phyloP scores from a whole-genome alignment of 1,140 invertebrate species.

The Brachionus koreanus region DNA sequence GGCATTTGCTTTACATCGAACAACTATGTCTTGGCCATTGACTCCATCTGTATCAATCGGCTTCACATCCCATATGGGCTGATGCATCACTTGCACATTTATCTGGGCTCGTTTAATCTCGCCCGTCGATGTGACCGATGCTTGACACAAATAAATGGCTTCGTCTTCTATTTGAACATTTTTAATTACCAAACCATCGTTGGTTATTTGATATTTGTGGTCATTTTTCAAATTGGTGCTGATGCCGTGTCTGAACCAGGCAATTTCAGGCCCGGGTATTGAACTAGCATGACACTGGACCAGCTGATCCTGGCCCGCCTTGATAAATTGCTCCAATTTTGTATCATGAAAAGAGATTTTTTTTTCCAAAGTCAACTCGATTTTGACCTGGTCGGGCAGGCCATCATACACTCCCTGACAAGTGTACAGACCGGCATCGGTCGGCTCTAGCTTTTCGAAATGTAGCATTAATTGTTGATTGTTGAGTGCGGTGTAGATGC shows the following conservation, averaged over 20 bases:
- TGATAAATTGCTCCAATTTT: neutral
- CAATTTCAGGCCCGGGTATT: conserved; percentile 36
- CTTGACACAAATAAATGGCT: conserved; percentile 30
- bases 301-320: neutral
- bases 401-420: neutral
- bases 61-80: neutral
- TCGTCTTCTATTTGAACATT: conserved; percentile 30
- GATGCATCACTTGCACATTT: conserved; percentile 7
- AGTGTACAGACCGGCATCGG: neutral
- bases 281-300: neutral
- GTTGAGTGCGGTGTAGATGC: neutral
- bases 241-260: conserved; percentile 30
- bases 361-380: neutral
- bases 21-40: neutral
- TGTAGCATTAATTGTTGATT: neutral
- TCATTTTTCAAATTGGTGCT: neutral
- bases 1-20: conserved; percentile 1
- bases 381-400: neutral
- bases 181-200: conserved; percentile 29
- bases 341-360: neutral
- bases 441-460: neutral
- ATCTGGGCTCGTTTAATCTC: conserved; percentile 35
- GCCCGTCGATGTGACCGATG: conserved; percentile 24
- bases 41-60: conserved; percentile 16
- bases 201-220: conserved; percentile 39